Evolutionary conservation across 1,140 invertebrate genomes (phyloP).

Genomic region (Zaprionus africanus): DNA sequence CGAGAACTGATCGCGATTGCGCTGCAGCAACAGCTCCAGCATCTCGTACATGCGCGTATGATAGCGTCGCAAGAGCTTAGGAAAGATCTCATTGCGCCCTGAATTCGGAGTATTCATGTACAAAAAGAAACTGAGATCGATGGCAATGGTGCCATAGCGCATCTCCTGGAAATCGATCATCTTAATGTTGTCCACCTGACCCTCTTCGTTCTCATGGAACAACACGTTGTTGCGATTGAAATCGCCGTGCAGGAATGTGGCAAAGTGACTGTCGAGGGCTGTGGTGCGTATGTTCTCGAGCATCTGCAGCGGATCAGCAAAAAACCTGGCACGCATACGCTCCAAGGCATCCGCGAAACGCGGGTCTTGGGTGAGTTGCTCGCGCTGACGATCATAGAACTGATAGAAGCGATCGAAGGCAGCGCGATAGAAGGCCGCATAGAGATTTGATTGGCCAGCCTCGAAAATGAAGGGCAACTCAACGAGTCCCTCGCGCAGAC

Average conservation of each 20-base stretch:
- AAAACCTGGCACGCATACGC: constrained; percentile 57
- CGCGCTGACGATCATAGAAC: constrained; percentile 57
- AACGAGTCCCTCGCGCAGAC: constrained; percentile 48
- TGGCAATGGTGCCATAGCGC: constrained; percentile 66
- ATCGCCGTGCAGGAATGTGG: constrained; percentile 77
- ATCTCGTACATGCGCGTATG: constrained; percentile 58
- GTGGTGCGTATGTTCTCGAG: constrained; percentile 62
- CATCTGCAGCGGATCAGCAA: constrained; percentile 51
- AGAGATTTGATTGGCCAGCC: constrained; percentile 32
- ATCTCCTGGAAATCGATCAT: constrained; percentile 83
- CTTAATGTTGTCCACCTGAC: constrained; percentile 57
- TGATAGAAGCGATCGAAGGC: constrained; percentile 74
- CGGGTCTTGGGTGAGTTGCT: constrained; percentile 5
- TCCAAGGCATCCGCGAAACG: constrained; percentile 45
- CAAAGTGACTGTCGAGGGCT: constrained; percentile 56
- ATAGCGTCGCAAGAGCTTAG: constrained; percentile 40
- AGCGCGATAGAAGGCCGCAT: constrained; percentile 57
- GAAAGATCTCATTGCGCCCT: constrained; percentile 37
- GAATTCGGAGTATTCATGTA: constrained; percentile 70
- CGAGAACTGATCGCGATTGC: constrained; percentile 39
- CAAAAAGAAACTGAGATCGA: constrained; percentile 78
- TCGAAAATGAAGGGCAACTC: constrained; percentile 56
- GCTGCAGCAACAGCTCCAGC: constrained; percentile 64
- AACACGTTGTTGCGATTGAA: constrained; percentile 83
- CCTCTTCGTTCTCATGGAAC: constrained; percentile 54